Conservation (phyloP, 2,888 invertebrate species). For the Dicycla oo region DNA sequence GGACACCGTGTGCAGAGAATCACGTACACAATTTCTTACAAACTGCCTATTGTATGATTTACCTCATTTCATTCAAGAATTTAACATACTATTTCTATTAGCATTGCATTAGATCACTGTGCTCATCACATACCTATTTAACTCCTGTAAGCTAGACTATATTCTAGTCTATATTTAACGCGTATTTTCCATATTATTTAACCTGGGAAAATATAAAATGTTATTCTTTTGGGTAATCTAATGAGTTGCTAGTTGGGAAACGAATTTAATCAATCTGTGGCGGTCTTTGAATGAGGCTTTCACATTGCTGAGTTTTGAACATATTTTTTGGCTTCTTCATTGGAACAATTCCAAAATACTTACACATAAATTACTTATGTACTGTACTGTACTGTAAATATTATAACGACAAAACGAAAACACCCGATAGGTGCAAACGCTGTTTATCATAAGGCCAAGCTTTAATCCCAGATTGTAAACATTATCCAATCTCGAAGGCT, state of each 20-base stretch:
- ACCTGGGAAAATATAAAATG: constrained; percentile 3
- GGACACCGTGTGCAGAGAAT: constrained; percentile 74
- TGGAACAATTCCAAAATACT: constrained; percentile 12
- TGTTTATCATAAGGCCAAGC: constrained; percentile 17
- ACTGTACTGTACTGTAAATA: too few relatives aligned
- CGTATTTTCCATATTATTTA: constrained; percentile 1
- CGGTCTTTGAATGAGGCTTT: constrained; percentile 5
- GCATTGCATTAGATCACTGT: constrained; percentile 24
- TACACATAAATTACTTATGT: not conserved
- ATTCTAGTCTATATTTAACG: not conserved
- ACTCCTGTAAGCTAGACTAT: constrained; percentile 23
- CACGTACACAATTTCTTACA: constrained; percentile 72
- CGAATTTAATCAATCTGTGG: constrained; percentile 2
- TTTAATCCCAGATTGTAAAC: constrained; percentile 49
- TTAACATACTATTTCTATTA: constrained; percentile 25
- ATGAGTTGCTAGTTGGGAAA: not conserved
- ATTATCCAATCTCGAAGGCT: constrained; percentile 52
- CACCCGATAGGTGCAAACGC: too few relatives aligned
- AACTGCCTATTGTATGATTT: constrained; percentile 58
- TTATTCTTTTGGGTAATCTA: not conserved
- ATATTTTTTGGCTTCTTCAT: not conserved
- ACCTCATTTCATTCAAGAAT: constrained; percentile 50
- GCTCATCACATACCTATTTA: constrained; percentile 22
- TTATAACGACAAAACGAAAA: constrained; percentile 25
- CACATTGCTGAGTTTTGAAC: not conserved